phyloP scores from a whole-genome alignment of 2,797 vertebrate genomes.

The Microtus californicus region DNA sequence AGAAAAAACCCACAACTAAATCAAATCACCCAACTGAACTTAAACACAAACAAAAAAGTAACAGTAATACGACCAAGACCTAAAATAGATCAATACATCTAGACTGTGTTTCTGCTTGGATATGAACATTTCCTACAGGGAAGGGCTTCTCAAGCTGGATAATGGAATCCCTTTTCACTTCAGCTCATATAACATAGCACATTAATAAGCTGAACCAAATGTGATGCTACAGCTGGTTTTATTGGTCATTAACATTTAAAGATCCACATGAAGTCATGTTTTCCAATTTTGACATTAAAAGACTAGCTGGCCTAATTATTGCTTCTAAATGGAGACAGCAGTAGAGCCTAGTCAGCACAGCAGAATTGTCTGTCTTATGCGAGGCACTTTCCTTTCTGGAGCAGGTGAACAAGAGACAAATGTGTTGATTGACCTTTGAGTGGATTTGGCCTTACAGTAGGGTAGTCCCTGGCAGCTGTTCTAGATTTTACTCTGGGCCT shows the following conservation, averaged over 20 bases:
- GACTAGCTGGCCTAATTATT: slow-evolving; percentile 71
- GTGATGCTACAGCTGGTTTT: slow-evolving; percentile 75
- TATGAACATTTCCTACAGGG: slow-evolving; percentile 41
- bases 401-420: slow-evolving; percentile 60
- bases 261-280: slow-evolving; percentile 80
- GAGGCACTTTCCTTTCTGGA: not conserved
- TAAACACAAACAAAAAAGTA: not conserved
- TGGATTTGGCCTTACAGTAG: not conserved
- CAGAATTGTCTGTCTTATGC: slow-evolving; percentile 12
- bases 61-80: not conserved
- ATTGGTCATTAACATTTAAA: slow-evolving; percentile 82
- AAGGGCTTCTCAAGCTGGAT: slow-evolving; percentile 58
- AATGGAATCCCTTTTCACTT: slow-evolving; percentile 77
- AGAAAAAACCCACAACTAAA: not conserved
- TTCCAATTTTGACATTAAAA: slow-evolving; percentile 78
- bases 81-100: not conserved
- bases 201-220: slow-evolving; percentile 81
- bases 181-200: slow-evolving; percentile 75
- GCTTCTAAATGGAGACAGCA: slow-evolving; percentile 58
- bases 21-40: not conserved
- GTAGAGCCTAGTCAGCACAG: slow-evolving; percentile 48
- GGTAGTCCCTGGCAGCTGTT: not conserved
- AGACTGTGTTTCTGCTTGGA: slow-evolving; percentile 69
- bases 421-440: not conserved
- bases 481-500: not conserved